Evolutionary conservation across 2,113 vertebrate genomes (phyloP), one percentile per base, ranked within the genome.

Genomic region (Epinephelus moara): DNA sequence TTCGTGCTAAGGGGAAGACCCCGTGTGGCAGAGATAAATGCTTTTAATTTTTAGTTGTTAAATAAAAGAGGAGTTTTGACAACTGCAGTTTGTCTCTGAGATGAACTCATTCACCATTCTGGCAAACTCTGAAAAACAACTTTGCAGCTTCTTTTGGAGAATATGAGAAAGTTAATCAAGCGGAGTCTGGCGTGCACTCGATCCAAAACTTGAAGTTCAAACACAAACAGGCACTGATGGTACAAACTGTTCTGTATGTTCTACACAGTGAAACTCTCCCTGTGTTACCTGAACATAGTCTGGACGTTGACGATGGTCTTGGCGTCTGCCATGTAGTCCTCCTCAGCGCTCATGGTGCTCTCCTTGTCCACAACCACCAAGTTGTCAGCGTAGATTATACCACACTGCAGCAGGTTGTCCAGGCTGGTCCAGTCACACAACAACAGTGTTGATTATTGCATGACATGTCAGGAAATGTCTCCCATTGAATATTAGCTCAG

Each of bases 221-320:
- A 17, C 6, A 17, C 17, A 66, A 56, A 56, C 23, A 56, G 7
- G 4, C 23, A 30, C 14, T 18, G 45, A 55, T 1, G 8, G 33
- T 23, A 8, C 11, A 4, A 9, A 13, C 18, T 18, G 17, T 61
- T 21, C 30, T 57, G 23, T 1, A 15, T 0, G 7, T 9, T 19
- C 19, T 12, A 27, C 23, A 19, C 5, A 18, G 4, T 37, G 23
- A 42, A 9, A 30, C 6, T 7, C 5, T 64, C 9, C 4, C 53
- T 52, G 6, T 0, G 21, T 84, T 93, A 99, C 98, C 98, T 98
- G 94, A 99, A 99, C 69, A 99, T 97, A 0, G 98, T 99, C 88
- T 99, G 98, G 49, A 99, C 98, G 12, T 99, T 99, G 62, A 99
- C 98, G 37, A 99, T 99, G 3, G 98, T 99, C 82, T 99, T 99